Conservation (phyloP, 1,140 invertebrate genomes). For the Asobara japonica region DNA sequence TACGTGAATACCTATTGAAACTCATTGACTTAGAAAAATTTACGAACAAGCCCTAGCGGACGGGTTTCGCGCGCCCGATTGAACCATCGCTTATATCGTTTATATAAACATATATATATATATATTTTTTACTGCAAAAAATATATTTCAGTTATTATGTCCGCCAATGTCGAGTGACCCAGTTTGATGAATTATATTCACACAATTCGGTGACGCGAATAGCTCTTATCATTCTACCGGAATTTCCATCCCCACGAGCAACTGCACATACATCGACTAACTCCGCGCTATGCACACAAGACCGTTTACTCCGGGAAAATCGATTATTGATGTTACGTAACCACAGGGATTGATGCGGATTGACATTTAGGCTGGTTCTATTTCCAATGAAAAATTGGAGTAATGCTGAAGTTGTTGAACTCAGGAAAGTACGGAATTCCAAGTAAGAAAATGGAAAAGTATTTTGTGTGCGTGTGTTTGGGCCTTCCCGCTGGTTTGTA, state of each 20-base stretch:
- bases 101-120: background rate
- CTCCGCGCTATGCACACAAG: background rate
- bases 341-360: background rate
- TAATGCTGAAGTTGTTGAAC: background rate
- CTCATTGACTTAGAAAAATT: too few relatives aligned
- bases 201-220: background rate
- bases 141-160: background rate
- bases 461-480: too few relatives aligned
- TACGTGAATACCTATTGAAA: too few relatives aligned
- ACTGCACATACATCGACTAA: background rate
- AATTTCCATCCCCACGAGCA: slow-evolving; percentile 5
- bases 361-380: background rate
- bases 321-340: slow-evolving; percentile 2
- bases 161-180: background rate
- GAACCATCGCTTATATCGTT: background rate
- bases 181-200: background rate
- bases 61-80: too few relatives aligned
- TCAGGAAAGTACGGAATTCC: background rate
- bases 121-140: too few relatives aligned
- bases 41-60: too few relatives aligned
- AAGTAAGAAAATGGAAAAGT: too few relatives aligned
- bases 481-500: too few relatives aligned
- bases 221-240: background rate
- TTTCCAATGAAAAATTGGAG: background rate
- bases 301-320: background rate